These are phyloP conservation scores for Rhinoptilus africanus DNA, from an alignment of 2,113 vertebrate species.

Conservation along the genomic window DNA sequence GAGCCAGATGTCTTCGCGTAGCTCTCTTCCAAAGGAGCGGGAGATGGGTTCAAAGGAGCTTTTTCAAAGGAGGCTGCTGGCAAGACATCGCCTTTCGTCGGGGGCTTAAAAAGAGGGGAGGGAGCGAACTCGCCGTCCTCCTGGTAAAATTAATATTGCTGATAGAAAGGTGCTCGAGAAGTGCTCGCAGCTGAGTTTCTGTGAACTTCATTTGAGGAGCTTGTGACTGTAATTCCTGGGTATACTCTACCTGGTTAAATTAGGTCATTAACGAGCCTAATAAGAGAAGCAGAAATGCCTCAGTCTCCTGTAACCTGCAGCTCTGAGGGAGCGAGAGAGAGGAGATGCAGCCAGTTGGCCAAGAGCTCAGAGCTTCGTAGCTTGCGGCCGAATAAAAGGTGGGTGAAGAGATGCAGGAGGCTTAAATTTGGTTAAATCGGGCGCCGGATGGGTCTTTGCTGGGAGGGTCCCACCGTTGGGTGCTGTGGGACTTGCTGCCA, in stretches of 20 bases:
- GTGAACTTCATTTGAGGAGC: neutral
- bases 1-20: neutral
- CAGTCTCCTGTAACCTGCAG: neutral
- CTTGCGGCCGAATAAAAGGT: neutral
- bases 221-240: neutral
- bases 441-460: neutral
- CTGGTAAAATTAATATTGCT: neutral
- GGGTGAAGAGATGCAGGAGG: neutral
- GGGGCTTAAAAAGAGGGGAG: neutral
- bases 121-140: neutral
- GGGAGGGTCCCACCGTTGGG: accelerated
- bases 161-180: neutral
- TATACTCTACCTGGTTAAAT: neutral
- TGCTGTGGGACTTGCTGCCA: accelerated
- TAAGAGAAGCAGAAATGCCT: neutral
- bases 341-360: neutral
- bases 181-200: neutral
- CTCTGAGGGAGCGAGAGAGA: neutral
- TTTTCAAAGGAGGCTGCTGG: neutral
- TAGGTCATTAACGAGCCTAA: neutral
- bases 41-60: neutral
- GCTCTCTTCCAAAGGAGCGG: neutral
- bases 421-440: neutral
- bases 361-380: neutral
- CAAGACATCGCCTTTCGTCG: neutral